Evolutionary conservation across 2,888 invertebrate genomes (phyloP), one percentile per base, ranked within the genome.

Genomic region (Andrena hattorfiana): DNA sequence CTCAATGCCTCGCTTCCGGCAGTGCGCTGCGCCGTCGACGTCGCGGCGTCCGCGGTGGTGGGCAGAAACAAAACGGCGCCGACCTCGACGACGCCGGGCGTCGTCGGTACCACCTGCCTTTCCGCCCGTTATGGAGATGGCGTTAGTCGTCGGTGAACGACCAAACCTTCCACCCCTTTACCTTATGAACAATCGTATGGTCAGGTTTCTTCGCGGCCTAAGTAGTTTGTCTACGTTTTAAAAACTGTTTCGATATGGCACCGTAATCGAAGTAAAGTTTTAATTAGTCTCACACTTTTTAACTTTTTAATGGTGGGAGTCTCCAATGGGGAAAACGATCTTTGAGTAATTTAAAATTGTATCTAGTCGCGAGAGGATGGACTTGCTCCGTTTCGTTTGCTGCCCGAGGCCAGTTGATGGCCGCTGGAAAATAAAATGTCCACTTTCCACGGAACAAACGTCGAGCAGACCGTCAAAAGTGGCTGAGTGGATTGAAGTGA

Each of bases 1-100:
- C 90, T 90, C 85, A 86, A 90, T 91, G 89, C 87, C 73, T 87
- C 85, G 84, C 89, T 92, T 92, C 92, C 92, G 90, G 90, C 84
- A n/a, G 32, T 42, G 59, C 16, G 5, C 28, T 20, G 73, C 60
- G 68, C 66, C 69, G 63, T 71, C 87, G 66, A 62, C 78, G 59
- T 78, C 30, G 68, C 20, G 54, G 23, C 54, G 42, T 42, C 42
- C 16, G 42, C 42, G 42, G 42, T 42, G 42, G 42, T 5, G 42
- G 5, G 16, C 42, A 42, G 42, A 42, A 26, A n/a, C 60, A 73
- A 56, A 42, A 28, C 42, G 72, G 66, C 51, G 60, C 49, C 56
- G 56, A 35, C 80, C 54, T 49, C 77, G 42, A 28, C 66, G 81
- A 73, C 75, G 81, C 72, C 80, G 48, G 59, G 28, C 75, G 83